phyloP scores from a whole-genome alignment of 2,113 vertebrate genomes.

The Barnardius zonarius region DNA sequence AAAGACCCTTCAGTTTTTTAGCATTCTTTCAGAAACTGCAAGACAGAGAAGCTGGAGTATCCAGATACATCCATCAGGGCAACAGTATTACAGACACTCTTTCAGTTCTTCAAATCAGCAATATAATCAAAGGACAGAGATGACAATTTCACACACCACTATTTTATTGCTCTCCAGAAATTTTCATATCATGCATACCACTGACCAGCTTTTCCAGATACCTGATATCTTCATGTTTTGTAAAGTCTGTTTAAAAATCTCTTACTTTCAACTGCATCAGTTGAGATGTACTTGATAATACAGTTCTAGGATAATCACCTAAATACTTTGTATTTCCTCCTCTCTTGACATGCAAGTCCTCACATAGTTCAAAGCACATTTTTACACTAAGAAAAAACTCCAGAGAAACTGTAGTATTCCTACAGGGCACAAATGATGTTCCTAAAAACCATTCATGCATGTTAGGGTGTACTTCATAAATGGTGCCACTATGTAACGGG shows the following conservation, averaged over 20 bases:
- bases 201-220: neutral
- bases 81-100: neutral
- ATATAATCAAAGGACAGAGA: neutral
- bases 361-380: neutral
- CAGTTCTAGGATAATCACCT: neutral
- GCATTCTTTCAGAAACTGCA: neutral
- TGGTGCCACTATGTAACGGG: neutral
- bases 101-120: neutral
- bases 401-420: neutral
- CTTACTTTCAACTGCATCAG: neutral
- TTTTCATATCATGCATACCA: neutral
- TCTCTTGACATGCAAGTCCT: neutral
- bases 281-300: neutral
- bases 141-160: neutral
- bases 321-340: neutral
- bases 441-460: neutral
- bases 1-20: neutral
- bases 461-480: neutral
- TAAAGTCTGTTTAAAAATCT: neutral
- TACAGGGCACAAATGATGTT: neutral
- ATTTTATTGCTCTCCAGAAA: conserved; percentile 20
- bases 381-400: neutral
- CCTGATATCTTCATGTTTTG: neutral
- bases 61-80: neutral
- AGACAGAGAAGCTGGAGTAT: neutral